A percentile compares a stretch with the other conserved stretches of the same genome.
Evolutionary conservation across 2,888 invertebrate genomes (phyloP).

Genomic region (Melikaiella ostensackeni): DNA sequence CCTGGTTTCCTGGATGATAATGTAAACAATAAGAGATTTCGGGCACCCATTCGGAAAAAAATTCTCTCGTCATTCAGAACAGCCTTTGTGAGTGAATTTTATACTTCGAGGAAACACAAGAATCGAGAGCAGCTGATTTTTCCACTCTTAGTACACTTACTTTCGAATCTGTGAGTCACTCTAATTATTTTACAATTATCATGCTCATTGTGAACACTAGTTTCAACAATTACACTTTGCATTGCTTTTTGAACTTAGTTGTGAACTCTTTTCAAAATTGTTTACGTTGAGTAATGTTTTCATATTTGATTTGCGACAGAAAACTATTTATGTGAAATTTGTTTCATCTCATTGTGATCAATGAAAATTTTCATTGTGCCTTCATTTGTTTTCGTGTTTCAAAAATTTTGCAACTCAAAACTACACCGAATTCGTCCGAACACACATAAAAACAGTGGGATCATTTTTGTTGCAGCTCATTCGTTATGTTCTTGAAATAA

Average conservation of each 20-base stretch:
- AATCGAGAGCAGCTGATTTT: conserved; percentile 36
- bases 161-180: conserved; percentile 31
- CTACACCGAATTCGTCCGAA: too few relatives aligned
- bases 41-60: neutral
- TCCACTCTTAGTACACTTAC: conserved; percentile 8
- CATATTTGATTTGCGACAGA: too few relatives aligned
- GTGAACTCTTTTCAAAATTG: too few relatives aligned
- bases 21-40: neutral
- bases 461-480: too few relatives aligned
- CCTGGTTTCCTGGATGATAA: neutral
- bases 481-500: too few relatives aligned
- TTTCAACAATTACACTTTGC: neutral
- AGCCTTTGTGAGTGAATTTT: neutral
- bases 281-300: too few relatives aligned
- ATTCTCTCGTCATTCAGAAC: neutral
- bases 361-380: too few relatives aligned
- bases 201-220: neutral
- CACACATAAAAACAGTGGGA: too few relatives aligned
- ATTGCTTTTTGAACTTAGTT: neutral
- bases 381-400: too few relatives aligned
- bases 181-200: neutral
- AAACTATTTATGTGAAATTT: too few relatives aligned
- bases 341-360: too few relatives aligned
- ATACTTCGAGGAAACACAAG: conserved; percentile 8
- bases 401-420: too few relatives aligned